These are phyloP conservation scores for Osmerus eperlanus DNA, from an alignment of 2,113 vertebrate genomes.

Conservation along the genomic window DNA sequence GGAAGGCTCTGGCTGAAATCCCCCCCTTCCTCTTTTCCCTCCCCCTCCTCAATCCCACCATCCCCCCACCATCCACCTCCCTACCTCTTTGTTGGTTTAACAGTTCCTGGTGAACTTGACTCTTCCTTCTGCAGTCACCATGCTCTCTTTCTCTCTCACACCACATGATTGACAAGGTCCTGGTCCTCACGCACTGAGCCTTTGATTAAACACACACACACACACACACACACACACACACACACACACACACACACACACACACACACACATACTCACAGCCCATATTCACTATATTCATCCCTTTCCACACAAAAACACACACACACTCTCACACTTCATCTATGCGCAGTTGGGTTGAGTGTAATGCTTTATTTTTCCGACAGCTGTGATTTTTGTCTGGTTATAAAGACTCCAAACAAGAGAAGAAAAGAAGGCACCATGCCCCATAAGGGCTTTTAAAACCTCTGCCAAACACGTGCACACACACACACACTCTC, in stretches of 20 bases:
- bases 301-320: slow-evolving; percentile 19
- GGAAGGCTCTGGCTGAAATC: too few relatives aligned
- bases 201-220: slow-evolving; percentile 62
- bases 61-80: slow-evolving; percentile 49
- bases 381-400: slow-evolving; percentile 68
- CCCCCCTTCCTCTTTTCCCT: neutral
- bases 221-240: slow-evolving; percentile 35
- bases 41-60: neutral
- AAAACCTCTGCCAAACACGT: slow-evolving; percentile 22
- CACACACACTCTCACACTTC: slow-evolving; percentile 33
- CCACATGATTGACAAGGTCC: slow-evolving; percentile 80
- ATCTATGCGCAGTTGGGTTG: slow-evolving; percentile 56
- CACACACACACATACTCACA: slow-evolving; percentile 26
- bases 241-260: slow-evolving; percentile 3
- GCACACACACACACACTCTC: neutral
- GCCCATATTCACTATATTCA: slow-evolving; percentile 13
- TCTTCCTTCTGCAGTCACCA: slow-evolving; percentile 53
- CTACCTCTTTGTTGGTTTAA: slow-evolving; percentile 64
- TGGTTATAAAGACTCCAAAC: slow-evolving; percentile 62
- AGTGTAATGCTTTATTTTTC: slow-evolving; percentile 72
- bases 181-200: slow-evolving; percentile 71
- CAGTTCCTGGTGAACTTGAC: slow-evolving; percentile 46
- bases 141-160: slow-evolving; percentile 63
- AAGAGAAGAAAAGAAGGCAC: slow-evolving; percentile 50
- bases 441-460: slow-evolving; percentile 55